Percentiles rank a stretch among this genome's conserved stretches.
Conservation (phyloP, 2,888 invertebrate genomes). For the Ichneumoninae sp. region DNA sequence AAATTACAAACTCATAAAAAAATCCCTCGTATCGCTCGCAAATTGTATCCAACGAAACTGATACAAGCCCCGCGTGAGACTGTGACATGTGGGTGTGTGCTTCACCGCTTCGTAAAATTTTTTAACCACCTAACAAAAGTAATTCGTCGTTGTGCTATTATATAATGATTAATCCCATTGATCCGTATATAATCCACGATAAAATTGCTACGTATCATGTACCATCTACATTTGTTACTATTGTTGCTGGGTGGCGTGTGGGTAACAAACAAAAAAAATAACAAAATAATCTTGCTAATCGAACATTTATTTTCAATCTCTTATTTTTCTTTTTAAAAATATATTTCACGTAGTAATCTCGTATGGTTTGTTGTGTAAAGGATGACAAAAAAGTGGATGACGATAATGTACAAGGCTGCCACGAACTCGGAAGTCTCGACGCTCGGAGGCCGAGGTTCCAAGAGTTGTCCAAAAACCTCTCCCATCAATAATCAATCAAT, state of each 20-base stretch:
- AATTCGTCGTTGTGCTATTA: constrained; percentile 71
- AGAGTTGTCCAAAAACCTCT: constrained; percentile 32
- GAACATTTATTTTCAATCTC: constrained; percentile 41
- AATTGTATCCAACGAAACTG: constrained; percentile 77
- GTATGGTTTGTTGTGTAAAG: constrained; percentile 65
- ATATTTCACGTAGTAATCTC: constrained; percentile 68
- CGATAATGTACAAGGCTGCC: constrained; percentile 44
- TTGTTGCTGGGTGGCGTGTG: constrained; percentile 52
- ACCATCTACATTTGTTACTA: constrained; percentile 39
- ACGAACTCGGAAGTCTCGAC: constrained; percentile 42
- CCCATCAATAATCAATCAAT: background rate
- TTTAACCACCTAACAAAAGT: constrained; percentile 72
- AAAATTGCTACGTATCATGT: constrained; percentile 62
- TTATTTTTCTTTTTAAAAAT: background rate
- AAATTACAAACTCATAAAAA: constrained; percentile 8
- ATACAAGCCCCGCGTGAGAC: constrained; percentile 72
- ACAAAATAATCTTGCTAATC: constrained; percentile 46
- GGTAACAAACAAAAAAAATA: constrained; percentile 33
- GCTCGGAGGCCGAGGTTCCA: constrained; percentile 36
- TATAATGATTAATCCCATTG: constrained; percentile 63
- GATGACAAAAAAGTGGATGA: constrained; percentile 47
- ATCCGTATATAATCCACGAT: constrained; percentile 54
- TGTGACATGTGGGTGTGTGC: constrained; percentile 76
- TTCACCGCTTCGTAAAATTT: constrained; percentile 78
- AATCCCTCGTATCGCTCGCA: constrained; percentile 62